Conservation (phyloP, 2,888 invertebrate genomes). For the Patella pellucida region DNA sequence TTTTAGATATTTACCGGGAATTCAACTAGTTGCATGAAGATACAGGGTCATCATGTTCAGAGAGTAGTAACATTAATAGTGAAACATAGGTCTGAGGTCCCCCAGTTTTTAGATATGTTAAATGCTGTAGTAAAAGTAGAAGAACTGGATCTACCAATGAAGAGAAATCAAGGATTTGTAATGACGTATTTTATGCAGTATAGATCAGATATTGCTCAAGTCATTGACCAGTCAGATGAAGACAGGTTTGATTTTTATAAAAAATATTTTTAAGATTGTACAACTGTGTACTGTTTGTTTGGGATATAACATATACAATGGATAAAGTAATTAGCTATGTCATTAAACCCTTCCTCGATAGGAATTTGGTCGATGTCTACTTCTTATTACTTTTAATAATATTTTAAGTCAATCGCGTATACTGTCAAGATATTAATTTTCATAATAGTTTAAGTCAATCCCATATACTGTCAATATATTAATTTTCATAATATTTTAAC, state of each 20-base stretch:
- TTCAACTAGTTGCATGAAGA: constrained; percentile 66
- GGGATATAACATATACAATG: too few species aligned
- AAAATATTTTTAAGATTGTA: too few species aligned
- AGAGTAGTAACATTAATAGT: constrained; percentile 64
- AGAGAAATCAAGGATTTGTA: constrained; percentile 69
- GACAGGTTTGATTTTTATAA: constrained; percentile 42
- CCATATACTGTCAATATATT: too few species aligned
- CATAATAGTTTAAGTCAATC: too few species aligned
- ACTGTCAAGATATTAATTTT: too few species aligned
- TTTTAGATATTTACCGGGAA: constrained; percentile 68
- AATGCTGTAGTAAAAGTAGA: constrained; percentile 69
- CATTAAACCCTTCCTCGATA: too few species aligned
- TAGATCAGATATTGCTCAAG: constrained; percentile 59
- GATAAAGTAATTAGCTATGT: too few species aligned
- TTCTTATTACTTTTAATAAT: too few species aligned
- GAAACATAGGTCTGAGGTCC: constrained; percentile 54
- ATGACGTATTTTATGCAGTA: constrained; percentile 71
- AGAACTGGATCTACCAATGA: constrained; percentile 68
- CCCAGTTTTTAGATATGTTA: constrained; percentile 67
- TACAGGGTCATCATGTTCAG: constrained; percentile 63
- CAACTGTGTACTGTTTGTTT: too few species aligned
- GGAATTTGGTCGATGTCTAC: too few species aligned
- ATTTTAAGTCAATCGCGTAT: too few species aligned
- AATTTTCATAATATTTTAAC: too few species aligned
- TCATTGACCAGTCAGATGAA: constrained; percentile 62